Percentiles rank a stretch among this genome's conserved stretches.
These are phyloP conservation scores for Platichthys flesus DNA, from an alignment of 2,113 vertebrate genomes.

Conservation along the genomic window DNA sequence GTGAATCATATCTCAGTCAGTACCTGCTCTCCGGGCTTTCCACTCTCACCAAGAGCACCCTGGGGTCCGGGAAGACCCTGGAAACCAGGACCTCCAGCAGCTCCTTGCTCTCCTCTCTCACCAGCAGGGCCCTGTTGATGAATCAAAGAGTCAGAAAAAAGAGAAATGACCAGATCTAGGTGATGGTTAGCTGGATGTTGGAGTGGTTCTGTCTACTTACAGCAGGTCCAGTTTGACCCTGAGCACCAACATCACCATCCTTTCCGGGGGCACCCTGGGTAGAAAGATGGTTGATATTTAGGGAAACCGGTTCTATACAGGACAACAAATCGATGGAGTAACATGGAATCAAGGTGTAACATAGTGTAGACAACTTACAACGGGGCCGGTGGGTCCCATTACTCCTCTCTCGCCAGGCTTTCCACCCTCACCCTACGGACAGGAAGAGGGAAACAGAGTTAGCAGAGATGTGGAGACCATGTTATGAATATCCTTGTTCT, in stretches of 20 bases:
- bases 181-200: not conserved
- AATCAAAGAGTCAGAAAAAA: conserved; percentile 10
- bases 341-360: not conserved
- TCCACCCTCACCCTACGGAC: conserved; percentile 90
- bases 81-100: conserved; percentile 91
- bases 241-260: conserved; percentile 94
- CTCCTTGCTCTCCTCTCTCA: conserved; percentile 95
- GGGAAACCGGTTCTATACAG: not conserved
- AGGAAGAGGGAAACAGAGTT: not conserved
- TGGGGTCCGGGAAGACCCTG: conserved; percentile 97
- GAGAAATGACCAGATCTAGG: not conserved
- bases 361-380: conserved; percentile 81
- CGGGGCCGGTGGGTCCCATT: conserved; percentile 87
- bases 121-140: conserved; percentile 89
- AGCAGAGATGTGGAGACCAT: not conserved
- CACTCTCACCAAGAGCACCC: conserved; percentile 89
- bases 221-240: conserved; percentile 89
- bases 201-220: conserved; percentile 82
- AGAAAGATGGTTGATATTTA: conserved; percentile 41
- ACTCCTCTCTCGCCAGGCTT: conserved; percentile 94
- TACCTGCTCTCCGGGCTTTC: conserved; percentile 95
- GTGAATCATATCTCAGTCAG: conserved; percentile 54
- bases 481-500: not conserved
- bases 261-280: conserved; percentile 92
- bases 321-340: not conserved